A percentile compares a stretch with the other conserved stretches of the same genome.
Conservation (phyloP, 2,888 invertebrate genomes). For the Pristionchus japonicus region DNA sequence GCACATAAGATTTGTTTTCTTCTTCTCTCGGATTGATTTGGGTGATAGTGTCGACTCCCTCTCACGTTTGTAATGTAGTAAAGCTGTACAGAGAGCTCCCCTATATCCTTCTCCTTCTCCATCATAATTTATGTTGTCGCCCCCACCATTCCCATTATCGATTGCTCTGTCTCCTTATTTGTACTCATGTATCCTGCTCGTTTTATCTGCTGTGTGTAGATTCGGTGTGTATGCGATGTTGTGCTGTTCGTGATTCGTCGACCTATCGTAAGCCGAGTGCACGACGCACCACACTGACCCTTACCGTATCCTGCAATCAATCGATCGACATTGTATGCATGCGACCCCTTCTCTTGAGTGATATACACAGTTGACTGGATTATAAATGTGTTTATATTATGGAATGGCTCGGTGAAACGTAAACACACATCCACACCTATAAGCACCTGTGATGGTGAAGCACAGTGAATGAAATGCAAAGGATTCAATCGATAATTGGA, state of each 20-base stretch:
- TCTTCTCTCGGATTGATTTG: conserved; percentile 11
- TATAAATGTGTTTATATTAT: conserved; percentile 30
- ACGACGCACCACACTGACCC: not conserved
- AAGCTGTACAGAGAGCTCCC: conserved; percentile 37
- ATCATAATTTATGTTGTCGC: not conserved
- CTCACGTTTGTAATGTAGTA: not conserved
- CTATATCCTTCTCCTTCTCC: not conserved
- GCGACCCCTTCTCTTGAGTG: conserved; percentile 31
- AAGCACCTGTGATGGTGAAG: not conserved
- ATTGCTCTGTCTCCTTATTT: no score
- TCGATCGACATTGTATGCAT: conserved; percentile 25
- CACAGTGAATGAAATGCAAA: not conserved
- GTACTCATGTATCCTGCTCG: conserved; percentile 34
- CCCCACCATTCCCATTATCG: conserved; percentile 17
- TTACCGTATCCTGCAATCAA: not conserved
- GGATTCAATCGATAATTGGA: not conserved
- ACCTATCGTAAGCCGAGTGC: not conserved
- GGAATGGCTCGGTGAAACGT: conserved; percentile 3
- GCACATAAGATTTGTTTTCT: not conserved
- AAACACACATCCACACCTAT: not conserved
- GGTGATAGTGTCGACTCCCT: conserved; percentile 5
- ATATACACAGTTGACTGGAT: conserved; percentile 39
- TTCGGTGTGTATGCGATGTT: conserved; percentile 31
- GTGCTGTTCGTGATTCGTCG: not conserved
- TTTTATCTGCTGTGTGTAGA: not conserved